phyloP scores from a whole-genome alignment of 2,113 vertebrate species.

The Dicrurus megarhynchus region DNA sequence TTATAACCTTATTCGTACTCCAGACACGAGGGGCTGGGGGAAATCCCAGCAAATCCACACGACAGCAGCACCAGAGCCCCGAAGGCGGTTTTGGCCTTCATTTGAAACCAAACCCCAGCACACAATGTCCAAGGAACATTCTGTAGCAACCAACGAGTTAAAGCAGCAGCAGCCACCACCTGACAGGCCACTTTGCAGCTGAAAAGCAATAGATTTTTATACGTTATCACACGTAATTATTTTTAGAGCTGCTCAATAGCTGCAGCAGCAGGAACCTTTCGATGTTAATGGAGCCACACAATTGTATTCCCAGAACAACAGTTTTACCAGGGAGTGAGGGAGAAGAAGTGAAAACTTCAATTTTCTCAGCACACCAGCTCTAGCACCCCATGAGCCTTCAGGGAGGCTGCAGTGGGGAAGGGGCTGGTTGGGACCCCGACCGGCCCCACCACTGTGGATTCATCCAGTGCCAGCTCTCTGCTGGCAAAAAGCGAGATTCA shows the following conservation, averaged over 20 bases:
- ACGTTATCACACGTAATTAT: background rate
- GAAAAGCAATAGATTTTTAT: background rate
- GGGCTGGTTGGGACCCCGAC: rapidly evolving
- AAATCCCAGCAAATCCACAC: background rate
- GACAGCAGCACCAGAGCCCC: rapidly evolving
- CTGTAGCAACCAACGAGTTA: background rate
- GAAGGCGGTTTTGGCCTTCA: rapidly evolving
- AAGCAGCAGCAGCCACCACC: background rate
- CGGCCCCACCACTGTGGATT: background rate
- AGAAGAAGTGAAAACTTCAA: background rate
- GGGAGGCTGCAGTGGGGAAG: background rate
- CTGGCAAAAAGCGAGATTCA: background rate
- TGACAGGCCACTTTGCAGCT: background rate
- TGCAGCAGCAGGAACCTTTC: background rate
- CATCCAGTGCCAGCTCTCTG: background rate
- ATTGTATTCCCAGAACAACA: background rate
- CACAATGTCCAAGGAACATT: rapidly evolving
- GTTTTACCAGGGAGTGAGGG: background rate
- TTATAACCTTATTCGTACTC: background rate
- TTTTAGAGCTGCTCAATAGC: slow-evolving; percentile 25
- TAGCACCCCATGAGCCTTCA: background rate
- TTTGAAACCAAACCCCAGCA: background rate
- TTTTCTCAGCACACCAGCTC: background rate
- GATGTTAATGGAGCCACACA: background rate
- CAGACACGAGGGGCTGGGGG: background rate